Evolutionary conservation across 2,888 invertebrate species (phyloP).

Genomic region (Nomada lathburiana): DNA sequence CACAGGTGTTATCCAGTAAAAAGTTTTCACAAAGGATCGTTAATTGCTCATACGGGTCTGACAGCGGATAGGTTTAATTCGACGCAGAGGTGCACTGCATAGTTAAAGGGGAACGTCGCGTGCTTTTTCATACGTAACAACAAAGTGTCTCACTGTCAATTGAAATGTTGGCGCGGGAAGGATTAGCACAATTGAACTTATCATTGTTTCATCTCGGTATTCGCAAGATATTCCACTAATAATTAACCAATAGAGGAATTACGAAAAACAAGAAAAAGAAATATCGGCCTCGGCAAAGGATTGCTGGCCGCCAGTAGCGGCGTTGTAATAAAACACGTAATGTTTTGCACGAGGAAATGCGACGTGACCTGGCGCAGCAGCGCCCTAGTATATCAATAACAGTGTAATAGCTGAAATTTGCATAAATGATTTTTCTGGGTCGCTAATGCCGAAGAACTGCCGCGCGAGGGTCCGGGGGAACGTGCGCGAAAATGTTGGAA

Average conservation of each 20-base stretch:
- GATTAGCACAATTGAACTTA: no score
- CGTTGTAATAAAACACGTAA: constrained; percentile 17
- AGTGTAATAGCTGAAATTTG: constrained; percentile 47
- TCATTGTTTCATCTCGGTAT: no score
- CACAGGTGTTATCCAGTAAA: not conserved
- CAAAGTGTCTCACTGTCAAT: no score
- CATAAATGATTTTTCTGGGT: constrained; percentile 77
- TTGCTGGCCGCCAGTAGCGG: no score
- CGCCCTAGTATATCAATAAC: constrained; percentile 38
- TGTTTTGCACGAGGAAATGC: constrained; percentile 7
- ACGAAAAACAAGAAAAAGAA: not conserved
- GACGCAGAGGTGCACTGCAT: no score
- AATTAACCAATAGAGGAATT: not conserved
- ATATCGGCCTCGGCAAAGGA: not conserved
- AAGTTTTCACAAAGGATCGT: constrained; percentile 32
- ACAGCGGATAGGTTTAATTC: no score
- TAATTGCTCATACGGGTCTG: constrained; percentile 30
- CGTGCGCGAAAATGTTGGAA: constrained; percentile 27
- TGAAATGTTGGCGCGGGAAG: no score
- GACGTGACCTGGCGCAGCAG: constrained; percentile 14
- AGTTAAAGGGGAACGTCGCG: no score
- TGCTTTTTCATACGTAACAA: no score
- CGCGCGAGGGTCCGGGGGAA: not conserved
- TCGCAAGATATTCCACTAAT: no score
- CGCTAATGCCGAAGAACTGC: constrained; percentile 64